These are phyloP conservation scores for Hololepta plana DNA, from an alignment of 2,888 invertebrate genomes.

Conservation along the genomic window DNA sequence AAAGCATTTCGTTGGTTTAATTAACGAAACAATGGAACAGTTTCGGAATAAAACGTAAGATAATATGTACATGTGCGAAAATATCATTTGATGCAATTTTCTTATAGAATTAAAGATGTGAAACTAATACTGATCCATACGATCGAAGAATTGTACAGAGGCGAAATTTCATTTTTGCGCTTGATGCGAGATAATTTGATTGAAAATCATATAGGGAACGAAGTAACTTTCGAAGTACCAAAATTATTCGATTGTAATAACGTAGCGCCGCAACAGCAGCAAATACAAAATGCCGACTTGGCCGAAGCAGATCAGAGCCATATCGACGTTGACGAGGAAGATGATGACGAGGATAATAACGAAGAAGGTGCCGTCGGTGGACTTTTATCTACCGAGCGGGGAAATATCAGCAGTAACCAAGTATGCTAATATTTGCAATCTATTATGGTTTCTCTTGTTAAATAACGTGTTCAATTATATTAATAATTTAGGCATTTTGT, in stretches of 20 bases:
- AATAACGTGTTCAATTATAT: conserved; percentile 1
- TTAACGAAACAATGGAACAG: conserved; percentile 26
- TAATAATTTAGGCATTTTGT: conserved; percentile 1
- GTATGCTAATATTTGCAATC: neutral
- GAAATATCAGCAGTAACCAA: neutral
- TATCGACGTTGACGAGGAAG: conserved; percentile 21
- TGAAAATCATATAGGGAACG: conserved; percentile 12
- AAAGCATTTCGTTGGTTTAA: conserved; percentile 26
- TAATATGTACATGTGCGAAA: conserved; percentile 6
- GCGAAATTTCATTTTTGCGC: conserved; percentile 22
- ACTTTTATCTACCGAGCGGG: conserved; percentile 12
- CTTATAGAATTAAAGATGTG: conserved; percentile 18
- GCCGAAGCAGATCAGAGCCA: conserved; percentile 69
- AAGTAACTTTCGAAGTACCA: conserved; percentile 15
- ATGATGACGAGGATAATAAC: too few relatives aligned
- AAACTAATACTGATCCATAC: conserved; percentile 19
- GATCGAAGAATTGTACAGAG: conserved; percentile 18
- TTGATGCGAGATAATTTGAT: conserved; percentile 20
- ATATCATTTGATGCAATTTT: neutral
- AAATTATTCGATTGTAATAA: conserved; percentile 5
- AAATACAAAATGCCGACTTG: conserved; percentile 51
- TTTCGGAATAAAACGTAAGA: conserved; percentile 28
- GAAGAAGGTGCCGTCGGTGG: conserved; percentile 27
- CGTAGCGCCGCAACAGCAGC: conserved; percentile 16
- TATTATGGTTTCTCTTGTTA: neutral